Evolutionary conservation across 2,888 invertebrate genomes (phyloP).

Genomic region (Trachelus troglodyta): DNA sequence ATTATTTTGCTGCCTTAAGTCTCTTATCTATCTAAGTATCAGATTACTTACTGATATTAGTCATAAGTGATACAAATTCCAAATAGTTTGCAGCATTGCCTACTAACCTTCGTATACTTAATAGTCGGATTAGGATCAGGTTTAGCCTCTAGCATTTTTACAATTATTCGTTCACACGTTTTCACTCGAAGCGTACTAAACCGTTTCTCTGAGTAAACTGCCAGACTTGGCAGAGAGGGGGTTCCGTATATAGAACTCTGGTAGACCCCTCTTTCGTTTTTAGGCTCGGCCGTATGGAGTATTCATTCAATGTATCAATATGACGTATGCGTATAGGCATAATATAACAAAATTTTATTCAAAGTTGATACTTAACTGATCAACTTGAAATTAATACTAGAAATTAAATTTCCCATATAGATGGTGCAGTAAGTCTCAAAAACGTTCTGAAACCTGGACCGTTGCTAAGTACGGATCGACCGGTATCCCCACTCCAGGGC

Average conservation of each 20-base stretch:
- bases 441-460: not conserved
- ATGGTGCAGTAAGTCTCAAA: not conserved
- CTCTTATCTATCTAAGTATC: not conserved
- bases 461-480: not conserved
- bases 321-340: not conserved
- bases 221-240: not conserved
- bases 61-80: not conserved
- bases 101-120: not conserved
- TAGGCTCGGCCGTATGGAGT: not conserved
- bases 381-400: not conserved
- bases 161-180: not conserved
- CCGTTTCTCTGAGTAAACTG: not conserved
- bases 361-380: not conserved
- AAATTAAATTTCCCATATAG: not conserved
- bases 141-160: not conserved
- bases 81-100: not conserved
- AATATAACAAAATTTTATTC: not conserved
- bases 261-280: not conserved
- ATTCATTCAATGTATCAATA: no score
- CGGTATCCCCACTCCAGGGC: not conserved
- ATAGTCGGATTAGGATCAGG: not conserved
- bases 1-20: not conserved
- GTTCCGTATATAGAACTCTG: not conserved
- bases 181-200: not conserved
- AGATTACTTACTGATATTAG: not conserved